Evolutionary conservation across 1,140 invertebrate genomes (phyloP).

Genomic region (Drosophila santomea): DNA sequence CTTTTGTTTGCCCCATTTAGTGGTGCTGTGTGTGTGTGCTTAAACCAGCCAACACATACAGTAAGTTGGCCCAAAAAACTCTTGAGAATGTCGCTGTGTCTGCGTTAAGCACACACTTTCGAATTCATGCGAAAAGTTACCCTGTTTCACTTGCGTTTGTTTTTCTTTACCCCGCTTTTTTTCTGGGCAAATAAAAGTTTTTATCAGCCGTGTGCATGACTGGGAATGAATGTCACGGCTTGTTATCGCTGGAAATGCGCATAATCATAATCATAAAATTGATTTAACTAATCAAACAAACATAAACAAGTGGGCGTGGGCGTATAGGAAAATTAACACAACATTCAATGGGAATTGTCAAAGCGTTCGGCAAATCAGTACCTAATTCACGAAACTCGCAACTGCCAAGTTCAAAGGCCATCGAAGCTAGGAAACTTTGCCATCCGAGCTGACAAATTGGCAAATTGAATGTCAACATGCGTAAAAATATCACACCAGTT

Average conservation of each 20-base stretch:
- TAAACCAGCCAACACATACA: conserved; percentile 30
- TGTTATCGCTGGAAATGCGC: conserved; percentile 45
- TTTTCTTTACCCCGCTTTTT: conserved; percentile 22
- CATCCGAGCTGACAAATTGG: conserved; percentile 65
- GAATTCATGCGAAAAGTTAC: conserved; percentile 76
- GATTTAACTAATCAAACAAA: conserved; percentile 77
- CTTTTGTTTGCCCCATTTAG: conserved; percentile 43
- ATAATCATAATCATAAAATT: conserved; percentile 78
- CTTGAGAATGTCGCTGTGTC: conserved; percentile 13
- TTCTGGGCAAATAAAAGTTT: conserved; percentile 50
- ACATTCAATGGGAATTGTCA: conserved; percentile 61
- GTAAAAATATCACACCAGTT: conserved; percentile 65
- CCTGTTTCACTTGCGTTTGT: conserved; percentile 45
- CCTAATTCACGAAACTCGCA: conserved; percentile 71
- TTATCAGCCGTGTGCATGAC: conserved; percentile 59
- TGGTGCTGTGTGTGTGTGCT: conserved; percentile 42
- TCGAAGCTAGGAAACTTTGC: conserved; percentile 62
- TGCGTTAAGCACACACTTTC: conserved; percentile 70
- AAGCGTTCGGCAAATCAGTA: conserved; percentile 61
- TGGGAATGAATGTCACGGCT: conserved; percentile 55
- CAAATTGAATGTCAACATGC: conserved; percentile 82
- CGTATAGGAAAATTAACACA: conserved; percentile 61
- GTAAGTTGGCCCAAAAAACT: conserved; percentile 19
- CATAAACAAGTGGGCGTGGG: conserved; percentile 38
- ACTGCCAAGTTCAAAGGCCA: conserved; percentile 65